Conservation (phyloP, 2,113 vertebrate species). For the Hemicordylus capensis region DNA sequence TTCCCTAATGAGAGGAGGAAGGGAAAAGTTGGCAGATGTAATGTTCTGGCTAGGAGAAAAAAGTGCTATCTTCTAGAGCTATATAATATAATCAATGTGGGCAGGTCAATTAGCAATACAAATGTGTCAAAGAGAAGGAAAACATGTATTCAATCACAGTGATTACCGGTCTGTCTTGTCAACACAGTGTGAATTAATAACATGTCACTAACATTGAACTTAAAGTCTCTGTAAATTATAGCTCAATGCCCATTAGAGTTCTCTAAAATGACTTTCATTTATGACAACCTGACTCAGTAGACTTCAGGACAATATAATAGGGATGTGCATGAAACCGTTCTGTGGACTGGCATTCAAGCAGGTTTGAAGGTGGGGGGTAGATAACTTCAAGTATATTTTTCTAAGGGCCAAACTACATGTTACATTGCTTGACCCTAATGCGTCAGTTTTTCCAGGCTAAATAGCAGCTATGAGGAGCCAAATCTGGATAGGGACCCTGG, state of each 20-base stretch:
- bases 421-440: too few species aligned
- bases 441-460: too few species aligned
- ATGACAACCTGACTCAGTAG: not conserved
- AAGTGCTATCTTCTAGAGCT: conserved; percentile 22
- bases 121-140: conserved; percentile 32
- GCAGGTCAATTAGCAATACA: conserved; percentile 60
- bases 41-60: conserved; percentile 3
- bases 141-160: conserved; percentile 42
- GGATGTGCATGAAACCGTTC: too few species aligned
- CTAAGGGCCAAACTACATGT: too few species aligned
- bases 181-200: conserved; percentile 27
- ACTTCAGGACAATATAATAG: not conserved
- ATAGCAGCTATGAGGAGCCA: too few species aligned
- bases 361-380: not conserved
- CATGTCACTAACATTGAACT: conserved; percentile 8
- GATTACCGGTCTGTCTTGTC: conserved; percentile 44
- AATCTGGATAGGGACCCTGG: too few species aligned
- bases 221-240: conserved; percentile 39
- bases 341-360: too few species aligned
- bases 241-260: not conserved
- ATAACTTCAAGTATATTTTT: not conserved
- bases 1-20: conserved; percentile 31
- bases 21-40: conserved; percentile 48
- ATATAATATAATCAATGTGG: conserved; percentile 49
- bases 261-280: conserved; percentile 1